phyloP scores from a whole-genome alignment of 2,113 vertebrate species.

The Caranx ignobilis region DNA sequence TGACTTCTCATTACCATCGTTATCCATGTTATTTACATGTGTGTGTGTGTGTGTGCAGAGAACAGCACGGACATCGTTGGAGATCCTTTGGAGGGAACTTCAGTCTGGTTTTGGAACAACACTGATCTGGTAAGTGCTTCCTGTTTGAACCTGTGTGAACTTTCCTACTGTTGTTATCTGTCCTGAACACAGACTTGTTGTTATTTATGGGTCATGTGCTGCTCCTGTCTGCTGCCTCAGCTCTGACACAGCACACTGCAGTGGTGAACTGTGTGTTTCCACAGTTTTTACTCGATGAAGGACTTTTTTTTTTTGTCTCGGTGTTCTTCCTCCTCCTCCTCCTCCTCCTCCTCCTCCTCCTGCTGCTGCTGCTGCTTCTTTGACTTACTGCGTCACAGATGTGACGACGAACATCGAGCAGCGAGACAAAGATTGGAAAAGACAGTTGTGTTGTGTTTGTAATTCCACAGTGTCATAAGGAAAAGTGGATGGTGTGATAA shows the following conservation, averaged over 20 bases:
- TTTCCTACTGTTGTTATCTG: too few relatives aligned
- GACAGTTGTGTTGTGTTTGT: constrained; percentile 4
- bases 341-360: too few relatives aligned
- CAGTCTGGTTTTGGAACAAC: constrained; percentile 77
- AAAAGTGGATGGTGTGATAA: background rate
- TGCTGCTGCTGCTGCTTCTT: background rate
- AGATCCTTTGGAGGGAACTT: constrained; percentile 66
- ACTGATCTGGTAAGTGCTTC: constrained; percentile 85
- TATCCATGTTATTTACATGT: too few relatives aligned
- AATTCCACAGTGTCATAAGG: background rate
- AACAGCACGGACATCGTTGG: constrained; percentile 84
- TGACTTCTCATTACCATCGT: too few relatives aligned
- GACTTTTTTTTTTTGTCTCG: background rate
- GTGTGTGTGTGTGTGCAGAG: constrained; percentile 79
- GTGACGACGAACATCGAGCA: background rate
- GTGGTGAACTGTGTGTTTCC: too few relatives aligned
- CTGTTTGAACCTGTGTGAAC: too few relatives aligned
- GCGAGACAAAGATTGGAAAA: background rate
- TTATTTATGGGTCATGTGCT: too few relatives aligned
- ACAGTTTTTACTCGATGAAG: background rate
- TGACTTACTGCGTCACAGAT: background rate
- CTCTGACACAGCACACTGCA: too few relatives aligned
- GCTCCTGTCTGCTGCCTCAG: too few relatives aligned
- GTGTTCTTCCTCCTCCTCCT: too few relatives aligned
- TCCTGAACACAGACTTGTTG: too few relatives aligned